Percentiles rank a stretch among this genome's conserved stretches.
Evolutionary conservation across 1,140 invertebrate genomes (phyloP).

Genomic region (Trachelipus rathkii): DNA sequence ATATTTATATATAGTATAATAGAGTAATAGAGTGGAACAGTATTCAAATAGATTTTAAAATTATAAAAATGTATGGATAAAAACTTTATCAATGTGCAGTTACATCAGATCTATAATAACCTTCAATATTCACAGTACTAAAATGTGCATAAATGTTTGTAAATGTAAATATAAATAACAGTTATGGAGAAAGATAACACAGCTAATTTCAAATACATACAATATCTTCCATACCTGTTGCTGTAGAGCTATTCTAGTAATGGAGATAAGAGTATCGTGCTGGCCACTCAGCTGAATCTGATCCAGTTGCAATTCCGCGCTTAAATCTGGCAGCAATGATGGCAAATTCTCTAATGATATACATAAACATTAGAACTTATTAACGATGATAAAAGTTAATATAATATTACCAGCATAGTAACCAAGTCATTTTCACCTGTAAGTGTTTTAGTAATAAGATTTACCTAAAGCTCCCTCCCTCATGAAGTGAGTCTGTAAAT

Average conservation of each 20-base stretch:
- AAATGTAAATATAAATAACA: not conserved
- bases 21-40: no score
- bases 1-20: no score
- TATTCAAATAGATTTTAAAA: no score
- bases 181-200: not conserved
- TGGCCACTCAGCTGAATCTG: slow-evolving; percentile 25
- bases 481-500: slow-evolving; percentile 40
- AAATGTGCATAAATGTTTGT: not conserved
- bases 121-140: not conserved
- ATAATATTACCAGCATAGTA: no score
- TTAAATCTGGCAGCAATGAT: slow-evolving; percentile 34
- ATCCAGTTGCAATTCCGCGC: slow-evolving; percentile 36
- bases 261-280: slow-evolving; percentile 28
- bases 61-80: no score
- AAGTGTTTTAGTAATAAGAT: not conserved
- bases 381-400: no score
- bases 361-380: no score
- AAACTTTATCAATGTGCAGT: no score
- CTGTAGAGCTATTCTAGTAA: slow-evolving; percentile 32
- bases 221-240: slow-evolving; percentile 22
- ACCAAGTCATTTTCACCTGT: not conserved
- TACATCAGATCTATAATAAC: not conserved
- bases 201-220: not conserved
- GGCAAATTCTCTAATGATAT: slow-evolving; percentile 33
- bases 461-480: slow-evolving; percentile 38